Conservation (phyloP, 2,797 vertebrate genomes). For the Leptatherina wallacei region DNA sequence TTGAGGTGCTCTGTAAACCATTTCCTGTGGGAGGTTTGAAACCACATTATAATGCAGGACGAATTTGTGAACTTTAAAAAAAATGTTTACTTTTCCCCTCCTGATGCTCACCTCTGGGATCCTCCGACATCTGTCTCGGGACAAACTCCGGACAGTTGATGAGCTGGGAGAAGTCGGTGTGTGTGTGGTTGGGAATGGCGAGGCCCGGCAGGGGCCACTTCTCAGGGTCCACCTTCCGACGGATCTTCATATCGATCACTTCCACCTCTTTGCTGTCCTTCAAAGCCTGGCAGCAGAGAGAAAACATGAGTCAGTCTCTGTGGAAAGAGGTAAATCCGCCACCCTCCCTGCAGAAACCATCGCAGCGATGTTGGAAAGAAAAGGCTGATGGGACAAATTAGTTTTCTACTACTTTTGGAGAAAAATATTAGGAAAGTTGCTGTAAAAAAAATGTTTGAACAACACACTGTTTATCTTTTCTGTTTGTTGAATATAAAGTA, state of each 20-base stretch:
- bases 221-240: slow-evolving; percentile 92
- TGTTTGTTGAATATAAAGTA: no score
- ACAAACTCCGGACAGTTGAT: slow-evolving; percentile 97
- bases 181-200: slow-evolving; percentile 85
- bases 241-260: slow-evolving; percentile 94
- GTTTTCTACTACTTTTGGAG: neutral
- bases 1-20: slow-evolving; percentile 84
- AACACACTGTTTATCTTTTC: no score
- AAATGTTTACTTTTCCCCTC: neutral
- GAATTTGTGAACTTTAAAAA: neutral
- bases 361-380: neutral
- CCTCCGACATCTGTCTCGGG: slow-evolving; percentile 88
- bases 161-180: slow-evolving; percentile 96
- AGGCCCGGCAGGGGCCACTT: slow-evolving; percentile 95
- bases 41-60: neutral
- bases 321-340: neutral
- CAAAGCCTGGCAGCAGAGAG: slow-evolving; percentile 82
- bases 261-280: slow-evolving; percentile 98
- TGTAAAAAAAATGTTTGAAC: neutral
- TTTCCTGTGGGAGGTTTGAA: neutral
- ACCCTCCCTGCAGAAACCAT: neutral
- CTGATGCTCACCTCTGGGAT: slow-evolving; percentile 65
- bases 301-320: neutral
- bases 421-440: neutral
- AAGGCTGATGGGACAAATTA: neutral